A percentile compares a stretch with the other conserved stretches of the same genome.
These are phyloP conservation scores for Pimephales promelas DNA, from an alignment of 2,113 vertebrate species.

Conservation along the genomic window DNA sequence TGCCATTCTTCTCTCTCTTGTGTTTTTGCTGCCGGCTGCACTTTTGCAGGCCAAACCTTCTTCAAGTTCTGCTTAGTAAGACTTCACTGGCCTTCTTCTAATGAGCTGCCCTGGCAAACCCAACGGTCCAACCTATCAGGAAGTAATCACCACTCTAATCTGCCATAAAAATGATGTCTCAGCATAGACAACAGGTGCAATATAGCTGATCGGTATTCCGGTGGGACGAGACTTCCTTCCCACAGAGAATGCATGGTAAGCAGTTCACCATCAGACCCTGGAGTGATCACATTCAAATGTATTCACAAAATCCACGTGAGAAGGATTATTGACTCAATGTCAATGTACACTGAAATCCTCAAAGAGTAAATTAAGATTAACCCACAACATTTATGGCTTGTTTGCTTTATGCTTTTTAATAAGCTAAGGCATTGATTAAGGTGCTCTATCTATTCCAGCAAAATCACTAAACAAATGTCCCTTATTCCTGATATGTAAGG, in stretches of 20 bases:
- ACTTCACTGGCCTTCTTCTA: conserved; percentile 26
- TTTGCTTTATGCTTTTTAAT: conserved; percentile 18
- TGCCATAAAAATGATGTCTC: conserved; percentile 50
- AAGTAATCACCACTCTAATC: conserved; percentile 53
- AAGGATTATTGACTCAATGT: conserved; percentile 14
- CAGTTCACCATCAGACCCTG: conserved; percentile 27
- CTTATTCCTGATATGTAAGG: background rate
- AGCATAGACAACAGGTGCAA: conserved; percentile 47
- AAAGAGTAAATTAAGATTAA: background rate
- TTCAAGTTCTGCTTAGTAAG: conserved; percentile 44
- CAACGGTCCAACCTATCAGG: conserved; percentile 31
- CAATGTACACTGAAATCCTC: conserved; percentile 23
- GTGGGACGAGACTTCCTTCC: conserved; percentile 37
- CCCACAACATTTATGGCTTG: background rate
- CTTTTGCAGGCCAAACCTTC: conserved; percentile 15
- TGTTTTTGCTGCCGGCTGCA: conserved; percentile 29
- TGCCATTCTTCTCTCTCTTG: background rate
- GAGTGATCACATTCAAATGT: conserved; percentile 35
- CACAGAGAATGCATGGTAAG: conserved; percentile 39
- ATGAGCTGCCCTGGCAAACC: conserved; percentile 39
- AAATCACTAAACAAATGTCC: background rate
- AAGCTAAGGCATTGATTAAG: conserved; percentile 7
- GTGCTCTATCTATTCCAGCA: background rate
- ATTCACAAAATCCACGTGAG: conserved; percentile 3
- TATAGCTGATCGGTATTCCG: conserved; percentile 50